Percentiles rank a stretch among this genome's conserved stretches.
These are phyloP conservation scores for Schrankia costaestrigalis DNA, from an alignment of 2,888 invertebrate genomes.

Conservation along the genomic window DNA sequence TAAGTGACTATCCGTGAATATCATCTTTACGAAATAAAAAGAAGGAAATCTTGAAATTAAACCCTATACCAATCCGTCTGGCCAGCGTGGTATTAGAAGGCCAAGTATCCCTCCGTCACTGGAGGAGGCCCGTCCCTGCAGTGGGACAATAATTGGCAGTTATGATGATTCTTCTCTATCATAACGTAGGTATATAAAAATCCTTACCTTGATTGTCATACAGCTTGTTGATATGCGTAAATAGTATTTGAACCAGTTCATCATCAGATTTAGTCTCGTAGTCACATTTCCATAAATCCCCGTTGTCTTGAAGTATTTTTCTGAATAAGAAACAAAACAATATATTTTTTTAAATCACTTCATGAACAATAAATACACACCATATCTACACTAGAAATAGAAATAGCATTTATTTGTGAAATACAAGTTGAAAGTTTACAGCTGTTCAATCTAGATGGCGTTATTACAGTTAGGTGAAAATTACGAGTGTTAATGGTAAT, in stretches of 20 bases:
- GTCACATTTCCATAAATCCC: slow-evolving; percentile 42
- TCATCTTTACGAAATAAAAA: too few species aligned
- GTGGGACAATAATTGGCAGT: not conserved
- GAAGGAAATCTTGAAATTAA: too few species aligned
- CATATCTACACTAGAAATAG: not conserved
- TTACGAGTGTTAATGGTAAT: too few species aligned
- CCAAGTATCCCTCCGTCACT: too few species aligned
- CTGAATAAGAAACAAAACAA: slow-evolving; percentile 33
- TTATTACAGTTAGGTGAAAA: too few species aligned
- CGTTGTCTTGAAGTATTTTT: slow-evolving; percentile 43
- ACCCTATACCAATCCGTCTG: too few species aligned
- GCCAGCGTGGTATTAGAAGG: too few species aligned
- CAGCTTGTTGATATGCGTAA: slow-evolving; percentile 36
- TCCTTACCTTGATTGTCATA: slow-evolving; percentile 51
- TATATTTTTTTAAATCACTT: not conserved
- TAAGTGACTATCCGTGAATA: too few species aligned
- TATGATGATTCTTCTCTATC: not conserved
- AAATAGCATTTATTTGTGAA: too few species aligned
- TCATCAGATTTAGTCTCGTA: slow-evolving; percentile 35
- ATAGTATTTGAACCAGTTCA: slow-evolving; percentile 34
- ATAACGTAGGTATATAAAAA: not conserved
- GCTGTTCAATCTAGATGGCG: too few species aligned
- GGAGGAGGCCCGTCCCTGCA: not conserved
- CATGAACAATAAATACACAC: not conserved
- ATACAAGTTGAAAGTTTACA: too few species aligned